These are phyloP conservation scores for Leptinotarsa rubiginosa DNA, from an alignment of 2,888 invertebrate genomes.

Conservation along the genomic window DNA sequence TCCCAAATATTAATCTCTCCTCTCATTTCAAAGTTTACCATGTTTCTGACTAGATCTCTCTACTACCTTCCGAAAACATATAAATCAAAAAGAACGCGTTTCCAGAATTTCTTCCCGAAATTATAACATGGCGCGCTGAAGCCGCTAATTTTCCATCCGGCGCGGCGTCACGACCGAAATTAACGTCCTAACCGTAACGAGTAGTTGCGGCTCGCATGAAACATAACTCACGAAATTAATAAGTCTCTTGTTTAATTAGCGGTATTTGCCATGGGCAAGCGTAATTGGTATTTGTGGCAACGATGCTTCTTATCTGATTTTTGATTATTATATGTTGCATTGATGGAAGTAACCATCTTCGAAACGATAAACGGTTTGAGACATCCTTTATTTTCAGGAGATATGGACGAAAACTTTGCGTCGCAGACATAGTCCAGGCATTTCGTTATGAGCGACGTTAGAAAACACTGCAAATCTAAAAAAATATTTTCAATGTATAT, in stretches of 20 bases:
- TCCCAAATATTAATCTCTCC: too few species aligned
- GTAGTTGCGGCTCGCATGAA: conserved; percentile 21
- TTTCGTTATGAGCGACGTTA: not conserved
- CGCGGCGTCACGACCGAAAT: conserved; percentile 17
- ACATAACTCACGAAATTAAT: conserved; percentile 25
- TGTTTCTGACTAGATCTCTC: too few species aligned
- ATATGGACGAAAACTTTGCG: not conserved
- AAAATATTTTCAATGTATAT: too few species aligned
- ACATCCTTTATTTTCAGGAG: not conserved
- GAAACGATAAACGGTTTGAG: conserved; percentile 13
- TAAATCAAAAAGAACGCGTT: conserved; percentile 13
- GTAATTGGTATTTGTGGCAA: conserved; percentile 26
- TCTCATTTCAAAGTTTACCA: too few species aligned
- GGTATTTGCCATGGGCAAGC: conserved; percentile 21
- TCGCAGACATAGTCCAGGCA: not conserved
- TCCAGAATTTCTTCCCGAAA: conserved; percentile 6
- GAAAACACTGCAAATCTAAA: too few species aligned
- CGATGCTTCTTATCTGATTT: conserved; percentile 25
- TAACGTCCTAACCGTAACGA: conserved; percentile 18
- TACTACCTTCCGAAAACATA: not conserved
- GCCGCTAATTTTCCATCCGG: conserved; percentile 18
- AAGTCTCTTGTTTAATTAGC: conserved; percentile 24
- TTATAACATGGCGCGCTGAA: conserved; percentile 10
- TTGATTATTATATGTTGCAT: conserved; percentile 17
- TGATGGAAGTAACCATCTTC: conserved; percentile 10